These are phyloP conservation scores for Battus philenor DNA, from an alignment of 1,140 invertebrate species.

Conservation along the genomic window DNA sequence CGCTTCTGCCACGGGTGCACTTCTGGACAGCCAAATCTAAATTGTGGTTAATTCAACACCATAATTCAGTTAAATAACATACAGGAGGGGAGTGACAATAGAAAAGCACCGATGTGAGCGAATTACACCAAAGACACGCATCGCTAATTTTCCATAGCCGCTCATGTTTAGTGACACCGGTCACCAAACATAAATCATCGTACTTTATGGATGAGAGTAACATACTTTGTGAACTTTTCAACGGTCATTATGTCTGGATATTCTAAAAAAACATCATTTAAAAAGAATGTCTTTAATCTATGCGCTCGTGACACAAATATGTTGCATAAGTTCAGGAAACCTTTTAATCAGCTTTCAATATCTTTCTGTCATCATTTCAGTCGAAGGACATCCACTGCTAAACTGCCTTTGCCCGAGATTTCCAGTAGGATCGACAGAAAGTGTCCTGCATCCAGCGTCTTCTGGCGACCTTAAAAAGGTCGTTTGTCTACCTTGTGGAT, in stretches of 20 bases:
- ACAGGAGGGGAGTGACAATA: constrained; percentile 65
- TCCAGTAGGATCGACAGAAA: no score
- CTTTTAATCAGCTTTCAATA: no score
- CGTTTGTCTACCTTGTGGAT: no score
- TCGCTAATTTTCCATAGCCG: constrained; percentile 63
- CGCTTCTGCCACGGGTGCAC: constrained; percentile 39
- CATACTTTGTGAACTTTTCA: constrained; percentile 1
- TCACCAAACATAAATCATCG: constrained; percentile 48
- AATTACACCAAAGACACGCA: constrained; percentile 66
- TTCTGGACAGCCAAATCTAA: constrained; percentile 54
- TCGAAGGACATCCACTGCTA: no score
- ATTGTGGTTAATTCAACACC: constrained; percentile 61
- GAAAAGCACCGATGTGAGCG: constrained; percentile 64
- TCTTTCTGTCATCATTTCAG: no score
- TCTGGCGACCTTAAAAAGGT: no score
- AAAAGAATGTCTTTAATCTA: no score
- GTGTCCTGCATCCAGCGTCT: no score
- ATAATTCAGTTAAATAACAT: constrained; percentile 74
- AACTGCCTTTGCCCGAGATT: no score
- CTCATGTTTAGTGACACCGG: constrained; percentile 36
- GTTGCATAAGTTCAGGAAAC: no score
- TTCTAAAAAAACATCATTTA: no score
- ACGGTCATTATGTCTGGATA: not conserved
- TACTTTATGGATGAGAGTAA: constrained; percentile 20
- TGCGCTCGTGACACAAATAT: no score